Conservation (phyloP, 2,113 vertebrate species). For the Prunella himalayana region DNA sequence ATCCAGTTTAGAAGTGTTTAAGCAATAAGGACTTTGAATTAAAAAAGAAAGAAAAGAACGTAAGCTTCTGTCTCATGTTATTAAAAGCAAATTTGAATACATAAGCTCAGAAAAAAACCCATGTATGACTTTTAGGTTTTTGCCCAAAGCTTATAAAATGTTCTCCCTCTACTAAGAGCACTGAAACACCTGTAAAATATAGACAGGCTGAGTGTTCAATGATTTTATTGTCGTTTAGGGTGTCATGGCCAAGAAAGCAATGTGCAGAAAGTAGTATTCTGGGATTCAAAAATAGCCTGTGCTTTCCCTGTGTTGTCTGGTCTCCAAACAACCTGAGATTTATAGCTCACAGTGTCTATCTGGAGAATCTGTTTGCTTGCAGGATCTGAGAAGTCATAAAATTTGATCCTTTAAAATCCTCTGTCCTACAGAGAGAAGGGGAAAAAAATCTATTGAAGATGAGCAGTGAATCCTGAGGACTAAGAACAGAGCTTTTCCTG, state of each 20-base stretch:
- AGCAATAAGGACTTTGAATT: not conserved
- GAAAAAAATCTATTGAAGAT: not conserved
- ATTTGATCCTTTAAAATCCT: constrained; percentile 13
- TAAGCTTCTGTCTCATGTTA: not conserved
- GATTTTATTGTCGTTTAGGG: not conserved
- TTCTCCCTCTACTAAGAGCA: not conserved
- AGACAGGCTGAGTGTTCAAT: not conserved
- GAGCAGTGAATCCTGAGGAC: not conserved
- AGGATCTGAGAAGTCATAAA: not conserved
- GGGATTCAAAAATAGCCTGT: not conserved
- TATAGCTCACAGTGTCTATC: not conserved
- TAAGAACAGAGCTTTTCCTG: not conserved
- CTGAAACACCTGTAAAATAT: not conserved
- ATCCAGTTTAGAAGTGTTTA: not conserved
- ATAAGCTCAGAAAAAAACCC: not conserved
- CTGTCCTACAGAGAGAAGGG: not conserved
- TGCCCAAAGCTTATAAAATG: not conserved
- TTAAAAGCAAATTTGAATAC: not conserved
- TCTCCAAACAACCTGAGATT: not conserved
- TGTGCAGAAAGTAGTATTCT: not conserved
- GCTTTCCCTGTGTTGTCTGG: not conserved
- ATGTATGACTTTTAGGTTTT: not conserved
- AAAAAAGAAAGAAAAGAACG: not conserved
- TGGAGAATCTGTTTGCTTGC: not conserved
- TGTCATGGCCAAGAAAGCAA: not conserved